Evolutionary conservation across 1,140 invertebrate species (phyloP).

Genomic region (Drosophila kepulauana): DNA sequence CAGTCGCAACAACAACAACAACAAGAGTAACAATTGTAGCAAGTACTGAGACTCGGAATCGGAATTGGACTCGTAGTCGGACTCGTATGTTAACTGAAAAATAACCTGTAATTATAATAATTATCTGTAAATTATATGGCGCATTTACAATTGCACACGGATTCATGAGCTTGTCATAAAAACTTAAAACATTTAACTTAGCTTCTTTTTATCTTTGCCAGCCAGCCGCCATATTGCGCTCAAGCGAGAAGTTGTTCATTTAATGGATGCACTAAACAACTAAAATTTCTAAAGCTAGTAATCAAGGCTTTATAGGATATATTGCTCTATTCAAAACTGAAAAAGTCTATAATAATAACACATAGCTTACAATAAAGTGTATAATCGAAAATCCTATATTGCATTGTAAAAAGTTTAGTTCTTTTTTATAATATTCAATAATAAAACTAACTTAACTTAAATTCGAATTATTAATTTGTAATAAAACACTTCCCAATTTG

Average conservation of each 20-base stretch:
- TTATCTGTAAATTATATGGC: conserved; percentile 83
- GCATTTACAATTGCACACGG: conserved; percentile 79
- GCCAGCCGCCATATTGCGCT: conserved; percentile 30
- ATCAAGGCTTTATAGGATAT: not conserved
- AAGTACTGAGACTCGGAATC: conserved; percentile 6
- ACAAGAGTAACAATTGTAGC: conserved; percentile 24
- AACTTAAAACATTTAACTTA: conserved; percentile 62
- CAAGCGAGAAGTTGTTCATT: conserved; percentile 15
- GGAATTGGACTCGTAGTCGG: not conserved
- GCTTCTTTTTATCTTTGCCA: conserved; percentile 59
- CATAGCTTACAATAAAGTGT: no score
- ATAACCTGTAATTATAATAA: conserved; percentile 82
- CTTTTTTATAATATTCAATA: no score
- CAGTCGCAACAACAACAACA: conserved; percentile 32
- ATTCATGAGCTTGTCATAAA: conserved; percentile 80
- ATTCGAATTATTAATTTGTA: no score
- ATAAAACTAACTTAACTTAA: no score
- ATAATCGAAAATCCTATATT: no score
- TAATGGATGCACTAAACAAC: conserved; percentile 47
- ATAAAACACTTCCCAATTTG: not conserved
- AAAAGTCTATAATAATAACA: no score
- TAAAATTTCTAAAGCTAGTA: not conserved
- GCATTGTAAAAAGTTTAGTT: no score
- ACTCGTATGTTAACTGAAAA: conserved; percentile 76
- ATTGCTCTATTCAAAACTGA: not conserved